Evolutionary conservation across 2,888 invertebrate genomes (phyloP).

Genomic region (Andrena flavipes): DNA sequence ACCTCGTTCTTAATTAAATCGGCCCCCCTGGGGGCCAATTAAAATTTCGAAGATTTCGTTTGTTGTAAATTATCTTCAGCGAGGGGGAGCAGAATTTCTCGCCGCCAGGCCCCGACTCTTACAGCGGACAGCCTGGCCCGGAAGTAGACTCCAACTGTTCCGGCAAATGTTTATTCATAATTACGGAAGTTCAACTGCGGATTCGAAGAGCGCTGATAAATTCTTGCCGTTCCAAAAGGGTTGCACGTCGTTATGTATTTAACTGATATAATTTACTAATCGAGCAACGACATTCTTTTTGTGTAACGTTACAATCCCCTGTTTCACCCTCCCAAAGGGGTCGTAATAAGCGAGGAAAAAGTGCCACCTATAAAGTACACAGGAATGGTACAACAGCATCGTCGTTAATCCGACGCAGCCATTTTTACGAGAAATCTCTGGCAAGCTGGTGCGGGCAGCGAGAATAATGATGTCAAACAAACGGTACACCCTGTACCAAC

Average conservation of each 20-base stretch:
- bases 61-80: constrained; percentile 29
- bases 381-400: constrained; percentile 31
- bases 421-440: constrained; percentile 63
- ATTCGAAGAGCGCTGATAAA: neutral
- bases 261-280: neutral
- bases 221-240: neutral
- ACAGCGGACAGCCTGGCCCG: constrained; percentile 67
- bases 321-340: neutral
- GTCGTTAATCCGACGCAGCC: constrained; percentile 57
- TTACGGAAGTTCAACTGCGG: constrained; percentile 60
- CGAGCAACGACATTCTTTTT: neutral
- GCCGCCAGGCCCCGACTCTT: neutral
- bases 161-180: constrained; percentile 78
- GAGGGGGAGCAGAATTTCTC: constrained; percentile 11
- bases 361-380: constrained; percentile 44
- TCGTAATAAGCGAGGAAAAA: constrained; percentile 30
- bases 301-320: neutral
- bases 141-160: constrained; percentile 75
- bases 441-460: constrained; percentile 69
- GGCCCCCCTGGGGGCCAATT: constrained; percentile 28
- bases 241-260: neutral
- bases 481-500: constrained; percentile 71
- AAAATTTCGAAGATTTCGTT: constrained; percentile 59
- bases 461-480: constrained; percentile 82
- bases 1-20: constrained; percentile 63